Evolutionary conservation across 1,140 invertebrate species (phyloP).

Genomic region (Battus philenor): DNA sequence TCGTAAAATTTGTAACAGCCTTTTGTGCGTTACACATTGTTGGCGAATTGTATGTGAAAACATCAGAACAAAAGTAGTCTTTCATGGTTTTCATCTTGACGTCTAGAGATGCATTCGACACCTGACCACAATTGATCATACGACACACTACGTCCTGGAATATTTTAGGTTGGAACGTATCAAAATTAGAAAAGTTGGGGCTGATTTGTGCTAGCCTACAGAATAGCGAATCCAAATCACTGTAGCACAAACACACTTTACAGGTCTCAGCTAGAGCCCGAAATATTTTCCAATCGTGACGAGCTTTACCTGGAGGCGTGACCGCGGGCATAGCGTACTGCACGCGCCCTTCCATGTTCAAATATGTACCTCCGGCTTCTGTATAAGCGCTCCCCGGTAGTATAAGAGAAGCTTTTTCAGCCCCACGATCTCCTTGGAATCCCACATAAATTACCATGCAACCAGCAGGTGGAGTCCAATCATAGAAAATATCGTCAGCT

Average conservation of each 20-base stretch:
- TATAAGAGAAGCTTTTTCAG: conserved; percentile 82
- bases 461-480: conserved; percentile 30
- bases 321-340: conserved; percentile 55
- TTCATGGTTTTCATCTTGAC: conserved; percentile 45
- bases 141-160: conserved; percentile 31
- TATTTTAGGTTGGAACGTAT: conserved; percentile 39
- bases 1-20: conserved; percentile 33
- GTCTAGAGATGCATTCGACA: conserved; percentile 18
- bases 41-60: conserved; percentile 53
- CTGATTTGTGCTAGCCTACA: conserved; percentile 48
- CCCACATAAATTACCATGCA: conserved; percentile 72
- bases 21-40: conserved; percentile 53
- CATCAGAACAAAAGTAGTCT: conserved; percentile 59
- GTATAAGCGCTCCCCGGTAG: conserved; percentile 87
- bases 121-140: conserved; percentile 19
- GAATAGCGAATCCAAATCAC: conserved; percentile 35
- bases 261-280: conserved; percentile 49
- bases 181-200: conserved; percentile 44
- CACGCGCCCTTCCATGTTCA: conserved; percentile 60
- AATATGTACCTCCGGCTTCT: conserved; percentile 70
- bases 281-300: conserved; percentile 62
- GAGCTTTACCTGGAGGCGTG: conserved; percentile 52
- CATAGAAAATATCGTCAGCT: conserved; percentile 55
- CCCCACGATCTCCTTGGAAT: conserved; percentile 85
- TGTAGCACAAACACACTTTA: conserved; percentile 42